Evolutionary conservation across 2,113 vertebrate species (phyloP), one percentile per base, ranked within the genome.

Genomic region (Blennius ocellaris): DNA sequence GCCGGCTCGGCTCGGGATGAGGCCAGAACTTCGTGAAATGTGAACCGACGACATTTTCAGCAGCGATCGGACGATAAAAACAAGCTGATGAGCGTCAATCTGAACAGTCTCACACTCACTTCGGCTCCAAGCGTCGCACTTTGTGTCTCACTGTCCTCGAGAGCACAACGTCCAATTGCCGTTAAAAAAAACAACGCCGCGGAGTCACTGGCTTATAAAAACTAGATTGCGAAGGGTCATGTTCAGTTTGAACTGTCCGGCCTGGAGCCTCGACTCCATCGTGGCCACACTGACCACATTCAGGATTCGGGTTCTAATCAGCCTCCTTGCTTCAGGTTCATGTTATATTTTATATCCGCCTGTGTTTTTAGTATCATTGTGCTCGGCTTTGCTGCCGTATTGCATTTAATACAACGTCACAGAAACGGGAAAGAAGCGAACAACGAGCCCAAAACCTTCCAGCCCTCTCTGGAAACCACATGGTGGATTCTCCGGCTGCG

Each of bases 301-400:
- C 39, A 48, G 16, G 1, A 16, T 6, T 37, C 57, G 45, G 21
- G 47, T 45, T 36, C 39, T 48, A 37, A 56, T 63, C 9, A 53
- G 45, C 49, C 66, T 50, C 41, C 39, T 61, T 40, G 11, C 38
- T 41, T 36, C 21, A 16, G 55, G 4, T 59, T 69, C 7, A 3
- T 59, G 47, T 50, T 62, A 55, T 56, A 68, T 54, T 76, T 72
- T 55, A 10, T n/a, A n/a, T n/a, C n/a, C n/a, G n/a, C n/a, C 40
- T 57, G 39, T 73, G 12, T 43, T 47, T 41, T 78, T 30, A 36
- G 44, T 50, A 43, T 51, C 15, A 14, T 30, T 80, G 61, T 82
- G 79, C 65, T 78, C 76, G 49, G 1, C 45, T 69, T 0, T 67
- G 0, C 17, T 14, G 50, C 3, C 43, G 37, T 37, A 56, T 51